Conservation (phyloP, 2,888 invertebrate genomes). For the Melinaea menophilus region DNA sequence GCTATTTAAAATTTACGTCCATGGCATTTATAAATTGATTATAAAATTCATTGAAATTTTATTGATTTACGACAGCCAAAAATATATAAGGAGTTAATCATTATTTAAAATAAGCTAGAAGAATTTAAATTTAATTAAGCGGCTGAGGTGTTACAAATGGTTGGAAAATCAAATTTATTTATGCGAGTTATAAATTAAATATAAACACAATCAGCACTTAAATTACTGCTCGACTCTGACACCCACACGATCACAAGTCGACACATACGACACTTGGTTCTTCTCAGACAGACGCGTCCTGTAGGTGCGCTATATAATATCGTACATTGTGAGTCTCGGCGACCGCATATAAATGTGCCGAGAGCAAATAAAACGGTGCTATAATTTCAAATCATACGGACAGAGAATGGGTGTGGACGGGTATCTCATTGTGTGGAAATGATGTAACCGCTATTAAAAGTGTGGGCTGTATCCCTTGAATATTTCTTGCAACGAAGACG, state of each 20-base stretch:
- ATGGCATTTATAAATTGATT: not conserved
- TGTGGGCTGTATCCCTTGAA: constrained; percentile 77
- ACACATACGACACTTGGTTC: constrained; percentile 65
- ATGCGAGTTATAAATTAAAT: constrained; percentile 74
- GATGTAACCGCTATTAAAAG: constrained; percentile 78
- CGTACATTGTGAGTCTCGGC: constrained; percentile 70
- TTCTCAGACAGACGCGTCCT: constrained; percentile 40
- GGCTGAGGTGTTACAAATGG: constrained; percentile 41
- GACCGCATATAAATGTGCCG: constrained; percentile 75
- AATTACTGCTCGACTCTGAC: constrained; percentile 73
- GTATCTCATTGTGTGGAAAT: constrained; percentile 78
- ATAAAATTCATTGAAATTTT: not conserved
- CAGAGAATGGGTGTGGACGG: constrained; percentile 79
- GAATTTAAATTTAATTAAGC: no score
- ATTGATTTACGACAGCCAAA: not conserved
- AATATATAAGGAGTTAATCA: not conserved
- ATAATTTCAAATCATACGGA: constrained; percentile 79
- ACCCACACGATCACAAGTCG: constrained; percentile 65
- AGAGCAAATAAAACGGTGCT: constrained; percentile 78
- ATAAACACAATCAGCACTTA: constrained; percentile 75
- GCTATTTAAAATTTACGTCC: not conserved
- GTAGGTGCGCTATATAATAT: constrained; percentile 68
- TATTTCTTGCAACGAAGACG: constrained; percentile 78
- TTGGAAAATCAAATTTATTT: constrained; percentile 74
- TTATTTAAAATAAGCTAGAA: no score